Evolutionary conservation across 2,797 vertebrate genomes (phyloP), one percentile per base, ranked within the genome.

Genomic region (Discoglossus pictus): DNA sequence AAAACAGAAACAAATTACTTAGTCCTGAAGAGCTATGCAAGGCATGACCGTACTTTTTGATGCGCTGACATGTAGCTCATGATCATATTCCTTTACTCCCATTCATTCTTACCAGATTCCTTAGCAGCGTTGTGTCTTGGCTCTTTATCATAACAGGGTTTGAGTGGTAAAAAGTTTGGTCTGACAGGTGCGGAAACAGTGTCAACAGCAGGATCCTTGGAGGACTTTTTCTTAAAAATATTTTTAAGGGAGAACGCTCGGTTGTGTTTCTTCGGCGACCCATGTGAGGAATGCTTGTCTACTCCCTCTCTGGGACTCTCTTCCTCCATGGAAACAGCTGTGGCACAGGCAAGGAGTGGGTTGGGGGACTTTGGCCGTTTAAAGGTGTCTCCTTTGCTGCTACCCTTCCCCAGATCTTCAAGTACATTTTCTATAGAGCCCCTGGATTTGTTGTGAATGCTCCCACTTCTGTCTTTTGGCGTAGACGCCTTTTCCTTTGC

Each of bases 311-410:
- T n/a, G 6, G 34, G 7, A 24, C 35, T 7, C 18, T 60, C 66
- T 1, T 2, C 10, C 7, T 52, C 25, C 31, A 40, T 46, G 39
- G 61, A 46, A 80, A 63, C 83, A 80, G 36, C 36, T 6, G 43
- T 6, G 7, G 69, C 54, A 16, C 69, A 66, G 13, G 69, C 56
- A 42, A 72, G 46, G 17, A 72, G 12, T 2, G 85, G 82, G n/a
- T 89, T 42, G n/a, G 25, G 80, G 11, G 61, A 74, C 35, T 59
- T 81, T 0, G 84, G 46, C 38, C 75, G 78, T 46, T 83, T 89
- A 47, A 76, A 79, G 20, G 79, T 76, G 56, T 73, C 72, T 68
- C 34, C 74, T 82, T 59, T 79, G 7, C 8, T 6, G 2, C 6
- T 7, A 8, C 10, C 78, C 86, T 47, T 47, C 63, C 4, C 84